Conservation (phyloP, 1,140 invertebrate species). For the Plectrocnemia conspersa region DNA sequence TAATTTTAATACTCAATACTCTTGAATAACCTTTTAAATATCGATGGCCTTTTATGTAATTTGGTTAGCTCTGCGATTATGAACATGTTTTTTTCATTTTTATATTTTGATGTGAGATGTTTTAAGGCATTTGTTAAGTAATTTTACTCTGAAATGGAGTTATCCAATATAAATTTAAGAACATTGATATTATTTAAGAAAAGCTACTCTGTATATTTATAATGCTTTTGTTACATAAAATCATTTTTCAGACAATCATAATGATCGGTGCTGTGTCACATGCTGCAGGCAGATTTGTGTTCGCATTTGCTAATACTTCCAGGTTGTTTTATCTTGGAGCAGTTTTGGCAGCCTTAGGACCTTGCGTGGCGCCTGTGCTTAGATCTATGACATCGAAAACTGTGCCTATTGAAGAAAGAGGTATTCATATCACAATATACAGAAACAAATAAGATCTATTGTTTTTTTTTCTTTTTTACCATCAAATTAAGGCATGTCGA, state of each 20-base stretch:
- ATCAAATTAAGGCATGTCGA: not conserved
- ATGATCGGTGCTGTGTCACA: slow-evolving; percentile 64
- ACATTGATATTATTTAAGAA: too few species aligned
- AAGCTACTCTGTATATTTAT: too few species aligned
- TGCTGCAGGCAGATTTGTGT: slow-evolving; percentile 62
- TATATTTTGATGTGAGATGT: too few species aligned
- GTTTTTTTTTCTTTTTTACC: slow-evolving; percentile 2
- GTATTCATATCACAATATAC: slow-evolving; percentile 40
- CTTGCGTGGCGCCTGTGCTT: slow-evolving; percentile 67
- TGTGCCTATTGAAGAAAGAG: slow-evolving; percentile 61
- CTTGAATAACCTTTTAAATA: not conserved
- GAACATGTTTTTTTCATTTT: too few species aligned
- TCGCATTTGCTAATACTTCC: slow-evolving; percentile 51
- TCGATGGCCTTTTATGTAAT: not conserved
- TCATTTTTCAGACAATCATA: slow-evolving; percentile 54
- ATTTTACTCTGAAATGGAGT: too few species aligned
- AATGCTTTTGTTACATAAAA: slow-evolving; percentile 1
- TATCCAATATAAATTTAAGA: too few species aligned
- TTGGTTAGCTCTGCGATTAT: too few species aligned
- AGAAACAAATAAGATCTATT: slow-evolving; percentile 7
- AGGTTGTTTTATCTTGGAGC: slow-evolving; percentile 63
- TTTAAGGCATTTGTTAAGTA: not conserved
- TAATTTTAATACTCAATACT: not conserved
- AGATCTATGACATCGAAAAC: slow-evolving; percentile 72
- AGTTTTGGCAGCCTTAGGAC: slow-evolving; percentile 61